Percentiles rank a stretch among this genome's conserved stretches.
phyloP scores from a whole-genome alignment of 2,113 vertebrate species.

The Coregonus clupeaformis region DNA sequence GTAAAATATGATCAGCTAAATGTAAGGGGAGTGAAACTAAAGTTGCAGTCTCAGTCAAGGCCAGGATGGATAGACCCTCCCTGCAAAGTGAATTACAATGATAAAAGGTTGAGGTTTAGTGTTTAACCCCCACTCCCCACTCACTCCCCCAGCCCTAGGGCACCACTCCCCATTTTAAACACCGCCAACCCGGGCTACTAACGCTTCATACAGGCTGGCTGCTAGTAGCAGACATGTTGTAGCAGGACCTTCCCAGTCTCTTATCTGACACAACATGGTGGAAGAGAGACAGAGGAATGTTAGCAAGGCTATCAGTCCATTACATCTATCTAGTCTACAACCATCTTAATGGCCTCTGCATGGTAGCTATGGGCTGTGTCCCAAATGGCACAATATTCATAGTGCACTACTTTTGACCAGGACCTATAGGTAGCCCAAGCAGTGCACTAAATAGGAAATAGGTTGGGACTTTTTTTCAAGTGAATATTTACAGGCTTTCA shows the following conservation, averaged over 20 bases:
- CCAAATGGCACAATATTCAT: too few species aligned
- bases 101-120: conserved; percentile 13
- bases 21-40: neutral
- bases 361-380: neutral
- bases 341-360: neutral
- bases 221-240: conserved; percentile 51
- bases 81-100: conserved; percentile 9
- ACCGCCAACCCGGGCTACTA: conserved; percentile 32
- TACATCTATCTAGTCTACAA: neutral
- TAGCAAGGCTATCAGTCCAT: neutral
- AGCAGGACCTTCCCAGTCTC: conserved; percentile 48
- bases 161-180: conserved; percentile 63
- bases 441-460: too few species aligned
- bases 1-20: too few species aligned
- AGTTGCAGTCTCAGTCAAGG: too few species aligned
- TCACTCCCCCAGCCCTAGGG: conserved; percentile 44
- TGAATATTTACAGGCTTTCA: neutral
- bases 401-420: too few species aligned
- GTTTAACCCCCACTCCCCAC: conserved; percentile 35
- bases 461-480: neutral
- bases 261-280: neutral
- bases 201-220: conserved; percentile 25
- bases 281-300: neutral
- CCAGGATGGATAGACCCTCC: neutral
- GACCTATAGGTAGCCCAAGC: too few species aligned